Conservation (phyloP, 2,888 invertebrate species). For the Zaprionus lineosus region DNA sequence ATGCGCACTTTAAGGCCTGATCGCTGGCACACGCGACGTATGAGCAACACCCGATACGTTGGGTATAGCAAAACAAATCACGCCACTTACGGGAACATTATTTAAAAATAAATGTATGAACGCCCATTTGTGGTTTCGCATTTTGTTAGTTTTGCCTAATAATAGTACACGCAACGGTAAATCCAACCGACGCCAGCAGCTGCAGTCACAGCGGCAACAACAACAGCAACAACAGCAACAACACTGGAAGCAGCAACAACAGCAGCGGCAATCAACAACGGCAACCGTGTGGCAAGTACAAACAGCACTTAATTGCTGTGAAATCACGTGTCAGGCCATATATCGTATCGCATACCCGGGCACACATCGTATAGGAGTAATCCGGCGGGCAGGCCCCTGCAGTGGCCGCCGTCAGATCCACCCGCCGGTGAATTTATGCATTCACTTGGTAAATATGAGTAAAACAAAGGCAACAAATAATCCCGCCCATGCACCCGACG, state of each 20-base stretch:
- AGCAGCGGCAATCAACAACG: conserved; percentile 18
- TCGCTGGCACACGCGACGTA: conserved; percentile 58
- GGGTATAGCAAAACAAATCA: conserved; percentile 53
- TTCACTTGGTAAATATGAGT: conserved; percentile 22
- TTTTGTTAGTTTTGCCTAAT: conserved; percentile 59
- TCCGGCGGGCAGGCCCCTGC: no score
- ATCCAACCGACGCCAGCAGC: no score
- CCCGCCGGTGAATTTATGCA: conserved; percentile 40
- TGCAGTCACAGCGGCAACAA: conserved; percentile 14
- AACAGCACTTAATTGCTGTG: conserved; percentile 56
- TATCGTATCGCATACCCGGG: conserved; percentile 11
- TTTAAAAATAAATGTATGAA: conserved; percentile 47
- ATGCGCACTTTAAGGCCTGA: conserved; percentile 32
- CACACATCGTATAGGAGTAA: neutral
- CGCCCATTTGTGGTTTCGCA: conserved; percentile 46
- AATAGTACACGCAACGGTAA: conserved; percentile 56
- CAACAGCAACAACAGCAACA: conserved; percentile 18
- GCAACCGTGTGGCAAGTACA: conserved; percentile 31
- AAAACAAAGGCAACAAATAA: neutral
- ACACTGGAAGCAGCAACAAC: conserved; percentile 13
- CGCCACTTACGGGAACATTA: conserved; percentile 53
- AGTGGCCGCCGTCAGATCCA: no score
- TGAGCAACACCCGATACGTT: conserved; percentile 57
- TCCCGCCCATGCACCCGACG: no score
- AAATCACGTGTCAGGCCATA: conserved; percentile 58